phyloP scores from a whole-genome alignment of 2,888 invertebrate genomes.

The Aphelenchoides bicaudatus region DNA sequence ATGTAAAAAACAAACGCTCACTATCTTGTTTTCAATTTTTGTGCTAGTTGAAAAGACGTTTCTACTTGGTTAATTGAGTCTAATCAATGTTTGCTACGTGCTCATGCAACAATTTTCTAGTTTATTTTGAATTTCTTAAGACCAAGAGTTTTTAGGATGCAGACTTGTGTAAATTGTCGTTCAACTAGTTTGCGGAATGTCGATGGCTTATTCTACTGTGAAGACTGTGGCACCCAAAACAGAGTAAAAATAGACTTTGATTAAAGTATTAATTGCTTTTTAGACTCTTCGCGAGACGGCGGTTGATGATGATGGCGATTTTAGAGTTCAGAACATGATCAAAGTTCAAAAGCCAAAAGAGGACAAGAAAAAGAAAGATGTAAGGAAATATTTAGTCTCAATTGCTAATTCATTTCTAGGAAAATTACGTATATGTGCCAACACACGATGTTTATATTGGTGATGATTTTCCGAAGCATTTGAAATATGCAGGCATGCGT shows the following conservation, averaged over 20 bases:
- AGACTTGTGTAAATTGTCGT: background rate
- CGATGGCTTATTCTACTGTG: slow-evolving; percentile 19
- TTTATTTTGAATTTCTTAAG: too few relatives aligned
- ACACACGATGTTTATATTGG: background rate
- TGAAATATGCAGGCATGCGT: slow-evolving; percentile 15
- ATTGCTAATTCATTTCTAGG: background rate
- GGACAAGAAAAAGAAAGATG: background rate
- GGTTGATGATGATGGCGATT: slow-evolving; percentile 12
- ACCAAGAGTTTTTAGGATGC: slow-evolving; percentile 1
- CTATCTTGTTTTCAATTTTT: too few relatives aligned
- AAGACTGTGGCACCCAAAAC: slow-evolving; percentile 20
- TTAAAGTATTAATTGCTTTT: background rate
- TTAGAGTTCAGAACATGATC: background rate
- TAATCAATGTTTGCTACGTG: too few relatives aligned
- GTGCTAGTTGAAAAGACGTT: too few relatives aligned
- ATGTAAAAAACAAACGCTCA: too few relatives aligned
- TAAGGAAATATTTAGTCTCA: background rate
- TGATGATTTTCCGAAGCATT: slow-evolving; percentile 13
- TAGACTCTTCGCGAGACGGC: slow-evolving; percentile 6
- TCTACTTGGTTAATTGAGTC: too few relatives aligned
- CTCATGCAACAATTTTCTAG: too few relatives aligned
- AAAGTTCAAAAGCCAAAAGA: background rate
- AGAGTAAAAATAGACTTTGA: slow-evolving; percentile 4
- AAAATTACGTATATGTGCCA: background rate
- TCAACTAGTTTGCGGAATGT: background rate